Conservation (phyloP, 2,113 vertebrate species). For the Pelecanoides urinatrix region DNA sequence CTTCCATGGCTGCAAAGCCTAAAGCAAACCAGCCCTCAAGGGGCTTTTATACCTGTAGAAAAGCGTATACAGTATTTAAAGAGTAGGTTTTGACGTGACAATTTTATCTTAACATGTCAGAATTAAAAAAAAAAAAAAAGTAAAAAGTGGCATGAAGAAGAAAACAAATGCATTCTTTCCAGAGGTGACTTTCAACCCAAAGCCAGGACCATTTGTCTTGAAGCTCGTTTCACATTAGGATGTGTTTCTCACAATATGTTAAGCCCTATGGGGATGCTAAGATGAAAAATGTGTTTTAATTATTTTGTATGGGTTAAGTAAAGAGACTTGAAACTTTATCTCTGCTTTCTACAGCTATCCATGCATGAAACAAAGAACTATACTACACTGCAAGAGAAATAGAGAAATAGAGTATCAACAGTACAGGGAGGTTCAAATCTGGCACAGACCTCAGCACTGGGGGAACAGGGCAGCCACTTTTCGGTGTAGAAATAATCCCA, state of each 20-base stretch:
- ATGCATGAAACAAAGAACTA: conserved; percentile 14
- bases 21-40: not conserved
- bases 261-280: conserved; percentile 1
- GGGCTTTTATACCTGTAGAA: not conserved
- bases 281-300: conserved; percentile 48
- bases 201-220: conserved; percentile 13
- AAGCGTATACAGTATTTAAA: not conserved
- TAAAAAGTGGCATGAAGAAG: not conserved
- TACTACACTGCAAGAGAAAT: not conserved
- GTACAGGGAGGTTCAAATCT: not conserved
- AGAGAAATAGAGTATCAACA: not conserved
- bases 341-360: not conserved
- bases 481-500: not conserved
- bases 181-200: conserved; percentile 32
- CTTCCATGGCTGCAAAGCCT: not conserved
- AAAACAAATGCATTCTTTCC: not conserved
- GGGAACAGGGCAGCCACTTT: not conserved
- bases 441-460: not conserved
- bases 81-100: not conserved
- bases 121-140: not conserved
- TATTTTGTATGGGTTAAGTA: conserved; percentile 25
- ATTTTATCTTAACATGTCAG: not conserved
- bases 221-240: not conserved
- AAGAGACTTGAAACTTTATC: conserved; percentile 15
- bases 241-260: not conserved